Base-by-base conservation (phyloP, 2,888 invertebrate species). In the Drosophila rellima region DNA sequence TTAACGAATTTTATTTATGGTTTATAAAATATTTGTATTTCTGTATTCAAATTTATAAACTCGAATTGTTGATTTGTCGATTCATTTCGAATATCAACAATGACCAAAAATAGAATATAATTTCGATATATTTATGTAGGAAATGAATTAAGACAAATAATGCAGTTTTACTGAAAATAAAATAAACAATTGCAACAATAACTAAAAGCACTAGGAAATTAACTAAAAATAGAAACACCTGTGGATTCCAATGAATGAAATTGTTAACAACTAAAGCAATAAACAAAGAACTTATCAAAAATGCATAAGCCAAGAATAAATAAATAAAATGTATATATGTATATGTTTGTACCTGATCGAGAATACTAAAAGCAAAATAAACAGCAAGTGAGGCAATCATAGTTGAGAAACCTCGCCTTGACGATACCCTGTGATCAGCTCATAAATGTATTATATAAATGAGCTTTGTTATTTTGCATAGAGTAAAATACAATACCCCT, bases 201-300 rank as follows among this genome's bases (percentile, higher is more conserved):
- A 23, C 18, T 17, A 4, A 31, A 20, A 6, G 8, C 29, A 40
- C 23, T 10, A 31, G 48, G 26, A 61, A 44, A 47, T 31, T 10
- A 8, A 29, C 42, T 64, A 65, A 40, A 63, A 56, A 80, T 48
- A 70, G 44, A 62, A 15, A 60, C 60, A 82, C 82, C 73, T 82
- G 77, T 74, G 37, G 59, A 64, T 62, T 33, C 48, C 5, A 17
- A 7, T 45, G 44, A 76, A 50, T 70, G 15, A 59, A 60, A 47
- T 10, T 31, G 23, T 51, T 31, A 6, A 56, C 45, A 29, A 50
- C 31, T 17, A 29, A 33, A 37, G 56, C 40, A 51, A 51, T 64
- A 77, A 63, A 62, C 66, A 75, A 66, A 61, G 33, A 50, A 51
- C 33, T 44, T 40, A 45, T 84, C 33, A 67, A 31, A 72, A 62